Evolutionary conservation across 2,113 vertebrate species (phyloP).

Genomic region (Ancistrus triradiatus): DNA sequence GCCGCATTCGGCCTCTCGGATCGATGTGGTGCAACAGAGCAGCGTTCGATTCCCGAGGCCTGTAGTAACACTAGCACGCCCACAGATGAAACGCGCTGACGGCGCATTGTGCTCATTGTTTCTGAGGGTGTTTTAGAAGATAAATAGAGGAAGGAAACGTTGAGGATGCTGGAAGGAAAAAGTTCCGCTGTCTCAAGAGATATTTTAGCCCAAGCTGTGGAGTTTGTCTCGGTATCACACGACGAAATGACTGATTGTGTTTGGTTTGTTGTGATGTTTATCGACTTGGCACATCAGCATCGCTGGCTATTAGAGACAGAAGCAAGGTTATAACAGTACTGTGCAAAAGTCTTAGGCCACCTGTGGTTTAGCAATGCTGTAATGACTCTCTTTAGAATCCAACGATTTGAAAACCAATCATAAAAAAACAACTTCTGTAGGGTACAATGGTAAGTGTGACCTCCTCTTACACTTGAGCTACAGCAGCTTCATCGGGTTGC

Average conservation of each 20-base stretch:
- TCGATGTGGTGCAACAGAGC: conserved; percentile 31
- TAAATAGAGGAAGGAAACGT: conserved; percentile 56
- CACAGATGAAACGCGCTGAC: too few relatives aligned
- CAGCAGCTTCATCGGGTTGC: too few relatives aligned
- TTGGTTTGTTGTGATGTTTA: too few relatives aligned
- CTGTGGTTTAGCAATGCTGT: conserved; percentile 18
- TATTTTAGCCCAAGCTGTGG: conserved; percentile 23
- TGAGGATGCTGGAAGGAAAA: too few relatives aligned
- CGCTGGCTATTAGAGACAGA: too few relatives aligned
- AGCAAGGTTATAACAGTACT: too few relatives aligned
- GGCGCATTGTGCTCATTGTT: conserved; percentile 43
- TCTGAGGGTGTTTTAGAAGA: conserved; percentile 33
- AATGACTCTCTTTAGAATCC: background rate
- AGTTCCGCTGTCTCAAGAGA: conserved; percentile 37
- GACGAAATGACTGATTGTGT: too few relatives aligned
- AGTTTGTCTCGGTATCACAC: background rate
- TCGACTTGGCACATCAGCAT: too few relatives aligned
- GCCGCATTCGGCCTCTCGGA: conserved; percentile 31
- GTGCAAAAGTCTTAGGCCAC: too few relatives aligned
- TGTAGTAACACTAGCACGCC: conserved; percentile 47
- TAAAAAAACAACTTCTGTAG: too few relatives aligned
- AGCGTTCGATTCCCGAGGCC: conserved; percentile 17
- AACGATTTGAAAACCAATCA: background rate
- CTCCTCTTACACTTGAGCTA: too few relatives aligned
- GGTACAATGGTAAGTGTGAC: too few relatives aligned